Percentiles rank a stretch among this genome's conserved stretches.
Conservation (phyloP, 2,113 vertebrate genomes). For the Pardalotus punctatus region DNA sequence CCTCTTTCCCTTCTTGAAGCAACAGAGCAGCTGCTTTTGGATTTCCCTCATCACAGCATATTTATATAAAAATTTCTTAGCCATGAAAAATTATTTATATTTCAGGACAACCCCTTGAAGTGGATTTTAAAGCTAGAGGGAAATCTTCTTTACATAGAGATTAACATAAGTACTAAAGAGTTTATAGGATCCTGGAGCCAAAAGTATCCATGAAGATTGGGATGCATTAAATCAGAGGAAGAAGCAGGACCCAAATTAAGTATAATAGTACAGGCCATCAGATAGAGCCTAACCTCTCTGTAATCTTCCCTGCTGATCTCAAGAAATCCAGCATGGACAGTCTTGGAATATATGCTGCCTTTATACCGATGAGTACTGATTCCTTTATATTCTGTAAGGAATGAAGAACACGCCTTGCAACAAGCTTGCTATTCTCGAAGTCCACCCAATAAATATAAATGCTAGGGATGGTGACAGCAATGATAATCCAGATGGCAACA, state of each 20-base stretch:
- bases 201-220: background rate
- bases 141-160: background rate
- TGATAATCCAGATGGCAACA: background rate
- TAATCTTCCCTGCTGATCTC: background rate
- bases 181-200: background rate
- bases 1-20: background rate
- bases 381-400: background rate
- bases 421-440: background rate
- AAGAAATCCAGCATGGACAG: background rate
- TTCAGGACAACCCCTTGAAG: slow-evolving; percentile 40
- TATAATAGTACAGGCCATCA: background rate
- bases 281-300: background rate
- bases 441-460: background rate
- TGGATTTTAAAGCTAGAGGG: slow-evolving; percentile 12
- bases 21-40: slow-evolving; percentile 39
- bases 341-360: background rate
- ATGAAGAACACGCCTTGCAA: background rate
- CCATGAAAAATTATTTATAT: slow-evolving; percentile 45
- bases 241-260: background rate
- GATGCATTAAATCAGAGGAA: background rate
- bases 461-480: background rate
- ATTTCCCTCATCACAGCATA: slow-evolving; percentile 56
- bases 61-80: slow-evolving; percentile 39
- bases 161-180: background rate
- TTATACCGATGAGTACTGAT: background rate